phyloP scores from a whole-genome alignment of 2,888 invertebrate species.

The Trachelus stipa region DNA sequence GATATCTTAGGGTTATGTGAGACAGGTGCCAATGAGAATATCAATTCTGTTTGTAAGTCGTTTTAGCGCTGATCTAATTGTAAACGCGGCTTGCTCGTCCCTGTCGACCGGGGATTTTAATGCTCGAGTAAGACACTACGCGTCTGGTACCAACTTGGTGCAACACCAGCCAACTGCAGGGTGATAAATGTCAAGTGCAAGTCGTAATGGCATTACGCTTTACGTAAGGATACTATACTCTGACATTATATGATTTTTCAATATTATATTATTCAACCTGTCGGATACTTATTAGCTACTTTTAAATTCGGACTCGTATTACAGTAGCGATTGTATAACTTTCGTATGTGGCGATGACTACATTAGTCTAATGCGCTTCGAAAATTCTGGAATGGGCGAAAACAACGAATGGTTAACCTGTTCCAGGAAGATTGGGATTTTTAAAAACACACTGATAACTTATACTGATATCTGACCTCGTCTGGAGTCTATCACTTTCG shows the following conservation, averaged over 20 bases:
- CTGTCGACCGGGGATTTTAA: neutral
- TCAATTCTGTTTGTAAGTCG: neutral
- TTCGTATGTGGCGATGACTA: neutral
- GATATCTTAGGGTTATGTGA: neutral
- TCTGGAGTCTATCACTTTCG: neutral
- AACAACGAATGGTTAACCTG: neutral
- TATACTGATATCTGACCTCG: neutral
- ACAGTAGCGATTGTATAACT: neutral
- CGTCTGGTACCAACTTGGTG: neutral
- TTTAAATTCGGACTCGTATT: neutral
- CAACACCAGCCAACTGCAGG: neutral
- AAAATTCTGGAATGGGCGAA: neutral
- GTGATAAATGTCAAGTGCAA: neutral
- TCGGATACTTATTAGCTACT: neutral
- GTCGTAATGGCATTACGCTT: neutral
- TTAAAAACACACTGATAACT: neutral
- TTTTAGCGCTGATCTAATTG: constrained; percentile 2
- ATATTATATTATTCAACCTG: neutral
- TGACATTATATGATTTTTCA: neutral
- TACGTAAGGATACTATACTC: neutral
- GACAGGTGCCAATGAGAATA: neutral
- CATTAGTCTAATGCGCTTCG: neutral
- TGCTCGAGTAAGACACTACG: neutral
- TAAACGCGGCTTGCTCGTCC: neutral
- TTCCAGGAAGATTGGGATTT: neutral